These are phyloP conservation scores for Tretioscincus oriximinensis DNA, from an alignment of 2,113 vertebrate species.

Conservation along the genomic window DNA sequence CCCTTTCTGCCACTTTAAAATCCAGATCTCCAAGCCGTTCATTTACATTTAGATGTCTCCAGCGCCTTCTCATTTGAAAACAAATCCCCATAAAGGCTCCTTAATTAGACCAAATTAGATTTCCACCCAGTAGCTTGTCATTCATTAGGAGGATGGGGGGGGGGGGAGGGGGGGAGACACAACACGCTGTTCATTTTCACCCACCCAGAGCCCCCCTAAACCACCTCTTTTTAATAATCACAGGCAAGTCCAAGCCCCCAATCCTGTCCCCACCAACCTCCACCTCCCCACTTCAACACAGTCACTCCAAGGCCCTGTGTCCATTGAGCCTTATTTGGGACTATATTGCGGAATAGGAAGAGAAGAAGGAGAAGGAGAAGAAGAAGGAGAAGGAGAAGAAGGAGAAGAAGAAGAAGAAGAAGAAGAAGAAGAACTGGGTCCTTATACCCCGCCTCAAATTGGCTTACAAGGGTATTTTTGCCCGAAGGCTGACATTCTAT, in stretches of 20 bases:
- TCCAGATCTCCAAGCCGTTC: constrained; percentile 63
- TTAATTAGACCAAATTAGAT: constrained; percentile 87
- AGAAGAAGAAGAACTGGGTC: too few relatives aligned
- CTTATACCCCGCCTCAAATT: too few relatives aligned
- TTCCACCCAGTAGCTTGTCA: constrained; percentile 79
- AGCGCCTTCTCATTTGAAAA: constrained; percentile 75
- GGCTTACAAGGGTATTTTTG: too few relatives aligned
- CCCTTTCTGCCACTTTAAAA: constrained; percentile 69
- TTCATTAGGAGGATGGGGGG: constrained; percentile 69
- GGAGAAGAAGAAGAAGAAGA: too few relatives aligned
- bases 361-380: too few relatives aligned
- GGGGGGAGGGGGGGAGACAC: too few relatives aligned
- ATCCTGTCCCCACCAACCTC: too few relatives aligned
- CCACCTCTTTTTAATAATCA: constrained; percentile 71
- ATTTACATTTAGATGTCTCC: constrained; percentile 83
- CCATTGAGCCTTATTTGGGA: too few relatives aligned
- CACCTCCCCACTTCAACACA: constrained; percentile 17
- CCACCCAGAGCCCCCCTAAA: constrained; percentile 17
- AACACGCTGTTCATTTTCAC: constrained; percentile 71
- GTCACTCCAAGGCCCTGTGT: constrained; percentile 61
- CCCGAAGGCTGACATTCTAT: too few relatives aligned
- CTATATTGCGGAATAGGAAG: too few relatives aligned
- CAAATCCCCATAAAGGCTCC: constrained; percentile 83
- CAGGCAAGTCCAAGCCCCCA: constrained; percentile 44
- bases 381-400: too few relatives aligned